Base-by-base conservation (phyloP, 2,797 vertebrate species). In the Hyperoplus lanceolatus region DNA sequence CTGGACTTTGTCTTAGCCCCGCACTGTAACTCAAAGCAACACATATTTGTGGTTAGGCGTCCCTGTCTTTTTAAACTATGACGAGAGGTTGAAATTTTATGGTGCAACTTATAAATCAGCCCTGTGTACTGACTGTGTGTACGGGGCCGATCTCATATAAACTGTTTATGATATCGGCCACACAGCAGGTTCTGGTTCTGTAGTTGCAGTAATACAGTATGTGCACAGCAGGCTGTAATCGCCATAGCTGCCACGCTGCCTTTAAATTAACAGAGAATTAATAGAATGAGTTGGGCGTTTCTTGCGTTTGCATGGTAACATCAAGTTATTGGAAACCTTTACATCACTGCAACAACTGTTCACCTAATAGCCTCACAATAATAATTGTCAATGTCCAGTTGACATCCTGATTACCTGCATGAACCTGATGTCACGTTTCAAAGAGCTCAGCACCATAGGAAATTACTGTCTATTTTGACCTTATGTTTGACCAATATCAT, bases 1-100 rank as follows among this genome's bases (percentile, higher is more conserved):
- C 78, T 51, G 71, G 66, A 86, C 86, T 73, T 77, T 73, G 74
- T 82, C 83, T 64, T 63, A 79, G 79, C 67, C 73, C 70, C 50
- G 74, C 55, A 21, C 76, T 16, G 43, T 80, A 84, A 86, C 75
- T 81, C 81, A 67, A 29, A 50, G 59, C 59, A 58, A 73, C 76
- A 81, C 59, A 73, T 77, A 88, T 75, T 48, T 81, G 56, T 10
- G n/a, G 18, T 51, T 29, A 29, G 29, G 29, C 29, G 29, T 63
- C 73, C 61, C 49, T 41, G 38, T 74, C 66, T 89, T 79, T 81
- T 76, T 41, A 50, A 72, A 78, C 70, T 65, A 58, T 50, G 65
- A 61, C 64, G 4, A 68, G 66, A 45, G 53, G 41, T 29, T 62
- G 15, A 77, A 65, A 70, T 80, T 79, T 42, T 62, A 78, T 48